A percentile compares a stretch with the other conserved stretches of the same genome.
Conservation (phyloP, 2,113 vertebrate genomes). For the Hassar affinis region DNA sequence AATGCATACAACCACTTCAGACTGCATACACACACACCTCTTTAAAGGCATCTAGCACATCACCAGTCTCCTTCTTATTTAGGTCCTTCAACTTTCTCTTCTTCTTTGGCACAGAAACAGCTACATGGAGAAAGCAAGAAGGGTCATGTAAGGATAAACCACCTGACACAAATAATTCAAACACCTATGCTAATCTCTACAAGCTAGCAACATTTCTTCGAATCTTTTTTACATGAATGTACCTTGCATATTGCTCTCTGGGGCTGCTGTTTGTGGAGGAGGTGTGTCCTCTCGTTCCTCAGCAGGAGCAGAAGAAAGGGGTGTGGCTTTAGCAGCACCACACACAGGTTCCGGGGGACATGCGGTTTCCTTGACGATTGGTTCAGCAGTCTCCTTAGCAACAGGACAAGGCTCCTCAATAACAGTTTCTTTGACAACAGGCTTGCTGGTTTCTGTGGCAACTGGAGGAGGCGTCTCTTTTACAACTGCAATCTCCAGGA, state of each 20-base stretch:
- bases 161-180: constrained; percentile 19
- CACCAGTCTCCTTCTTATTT: constrained; percentile 93
- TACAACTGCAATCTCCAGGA: constrained; percentile 27
- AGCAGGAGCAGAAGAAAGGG: constrained; percentile 46
- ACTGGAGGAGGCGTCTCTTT: neutral
- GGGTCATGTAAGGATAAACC: neutral
- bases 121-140: constrained; percentile 57
- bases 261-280: constrained; percentile 62
- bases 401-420: neutral
- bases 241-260: constrained; percentile 83
- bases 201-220: neutral
- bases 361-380: neutral
- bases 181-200: neutral
- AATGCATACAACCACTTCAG: neutral
- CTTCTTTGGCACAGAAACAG: constrained; percentile 94
- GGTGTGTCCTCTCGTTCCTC: constrained; percentile 67
- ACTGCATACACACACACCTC: constrained; percentile 75
- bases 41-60: constrained; percentile 95
- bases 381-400: neutral
- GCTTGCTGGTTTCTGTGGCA: constrained; percentile 6
- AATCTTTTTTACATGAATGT: neutral
- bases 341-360: neutral
- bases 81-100: constrained; percentile 94
- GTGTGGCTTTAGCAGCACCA: constrained; percentile 39
- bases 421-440: constrained; percentile 29